These are phyloP conservation scores for Probaryconus sp. DNA, from an alignment of 1,140 invertebrate species.

Conservation along the genomic window DNA sequence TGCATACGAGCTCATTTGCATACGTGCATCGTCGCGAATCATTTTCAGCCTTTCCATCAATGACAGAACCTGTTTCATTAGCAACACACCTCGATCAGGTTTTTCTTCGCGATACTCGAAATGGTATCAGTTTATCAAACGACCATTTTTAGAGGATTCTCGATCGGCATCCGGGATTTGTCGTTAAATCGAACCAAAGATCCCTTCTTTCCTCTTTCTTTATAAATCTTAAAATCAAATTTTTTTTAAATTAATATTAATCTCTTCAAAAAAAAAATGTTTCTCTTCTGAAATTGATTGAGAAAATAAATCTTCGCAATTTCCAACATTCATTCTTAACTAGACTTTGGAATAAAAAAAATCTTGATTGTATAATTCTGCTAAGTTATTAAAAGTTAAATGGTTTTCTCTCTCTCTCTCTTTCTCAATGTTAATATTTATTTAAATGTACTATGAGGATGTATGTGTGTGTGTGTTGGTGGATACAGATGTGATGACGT, in stretches of 20 bases:
- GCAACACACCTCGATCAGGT: slow-evolving; percentile 40
- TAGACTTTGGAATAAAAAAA: no score
- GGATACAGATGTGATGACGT: slow-evolving; percentile 61
- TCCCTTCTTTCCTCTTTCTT: slow-evolving; percentile 6
- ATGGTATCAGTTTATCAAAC: slow-evolving; percentile 49
- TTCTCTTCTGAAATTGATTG: no score
- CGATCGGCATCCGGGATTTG: slow-evolving; percentile 16
- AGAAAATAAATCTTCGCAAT: no score
- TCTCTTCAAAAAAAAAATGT: no score
- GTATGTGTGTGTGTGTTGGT: slow-evolving; percentile 3
- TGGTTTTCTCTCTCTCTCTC: background rate
- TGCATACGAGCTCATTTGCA: slow-evolving; percentile 49
- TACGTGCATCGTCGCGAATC: slow-evolving; percentile 51
- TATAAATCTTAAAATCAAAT: background rate
- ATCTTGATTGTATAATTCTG: no score
- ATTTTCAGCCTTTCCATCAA: slow-evolving; percentile 54
- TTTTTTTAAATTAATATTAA: no score
- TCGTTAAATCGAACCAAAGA: slow-evolving; percentile 12
- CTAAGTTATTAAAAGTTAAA: no score
- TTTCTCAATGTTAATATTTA: background rate
- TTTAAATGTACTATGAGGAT: background rate
- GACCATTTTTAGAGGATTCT: slow-evolving; percentile 38
- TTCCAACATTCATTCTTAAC: no score
- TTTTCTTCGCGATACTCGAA: slow-evolving; percentile 40
- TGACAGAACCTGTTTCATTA: slow-evolving; percentile 55